Evolutionary conservation across 2,113 vertebrate species (phyloP).

Genomic region (Pluvialis apricaria): DNA sequence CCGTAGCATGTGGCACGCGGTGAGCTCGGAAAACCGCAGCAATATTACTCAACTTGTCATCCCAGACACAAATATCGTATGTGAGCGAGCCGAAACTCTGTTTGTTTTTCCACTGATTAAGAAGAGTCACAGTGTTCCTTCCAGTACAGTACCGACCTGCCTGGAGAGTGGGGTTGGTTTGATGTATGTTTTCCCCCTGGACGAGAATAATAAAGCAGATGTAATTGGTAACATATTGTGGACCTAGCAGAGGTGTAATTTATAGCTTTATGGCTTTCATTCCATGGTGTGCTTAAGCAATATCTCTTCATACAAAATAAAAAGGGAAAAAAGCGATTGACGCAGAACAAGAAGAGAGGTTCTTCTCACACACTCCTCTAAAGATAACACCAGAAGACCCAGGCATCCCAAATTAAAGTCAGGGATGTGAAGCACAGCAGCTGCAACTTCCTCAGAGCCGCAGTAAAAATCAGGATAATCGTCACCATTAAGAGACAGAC

Average conservation of each 20-base stretch:
- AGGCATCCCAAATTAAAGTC: background rate
- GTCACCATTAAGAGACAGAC: constrained; percentile 15
- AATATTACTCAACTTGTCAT: constrained; percentile 21
- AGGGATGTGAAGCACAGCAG: background rate
- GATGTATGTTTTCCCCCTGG: constrained; percentile 43
- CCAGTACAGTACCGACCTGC: constrained; percentile 31
- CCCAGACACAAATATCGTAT: background rate
- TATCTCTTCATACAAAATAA: background rate
- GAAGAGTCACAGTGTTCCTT: constrained; percentile 53
- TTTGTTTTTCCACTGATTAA: constrained; percentile 60
- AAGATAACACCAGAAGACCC: background rate
- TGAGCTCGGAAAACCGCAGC: background rate
- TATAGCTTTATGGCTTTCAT: constrained; percentile 49
- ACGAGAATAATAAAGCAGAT: constrained; percentile 49
- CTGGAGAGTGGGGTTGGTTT: background rate
- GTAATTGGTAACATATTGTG: constrained; percentile 47
- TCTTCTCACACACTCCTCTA: background rate
- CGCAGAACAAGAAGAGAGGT: background rate
- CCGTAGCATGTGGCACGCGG: background rate
- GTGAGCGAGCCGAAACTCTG: background rate
- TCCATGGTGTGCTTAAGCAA: background rate
- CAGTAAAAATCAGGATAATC: background rate
- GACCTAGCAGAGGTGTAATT: constrained; percentile 44
- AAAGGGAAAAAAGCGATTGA: background rate
- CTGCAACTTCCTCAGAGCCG: background rate